Conservation (phyloP, 2,797 vertebrate genomes). For the Psittacula echo region DNA sequence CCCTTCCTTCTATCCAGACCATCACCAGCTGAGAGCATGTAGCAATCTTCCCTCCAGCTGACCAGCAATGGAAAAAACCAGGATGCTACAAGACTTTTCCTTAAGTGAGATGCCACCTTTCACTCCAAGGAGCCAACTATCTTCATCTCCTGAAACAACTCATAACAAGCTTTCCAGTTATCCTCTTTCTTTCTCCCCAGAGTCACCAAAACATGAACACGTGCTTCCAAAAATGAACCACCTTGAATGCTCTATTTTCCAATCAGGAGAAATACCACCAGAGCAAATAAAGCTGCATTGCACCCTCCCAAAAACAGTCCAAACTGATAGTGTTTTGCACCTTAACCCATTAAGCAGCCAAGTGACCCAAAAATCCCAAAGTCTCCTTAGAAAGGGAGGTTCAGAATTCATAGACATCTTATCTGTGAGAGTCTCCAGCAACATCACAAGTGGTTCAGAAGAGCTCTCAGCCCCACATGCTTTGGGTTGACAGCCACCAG, state of each 20-base stretch:
- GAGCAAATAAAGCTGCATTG: neutral
- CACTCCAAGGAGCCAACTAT: neutral
- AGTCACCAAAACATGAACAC: neutral
- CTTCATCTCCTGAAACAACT: neutral
- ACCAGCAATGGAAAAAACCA: neutral
- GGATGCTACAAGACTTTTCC: neutral
- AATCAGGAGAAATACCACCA: neutral
- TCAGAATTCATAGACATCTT: neutral
- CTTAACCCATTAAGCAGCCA: neutral
- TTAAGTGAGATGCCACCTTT: neutral
- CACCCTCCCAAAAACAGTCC: neutral
- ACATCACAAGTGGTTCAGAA: neutral
- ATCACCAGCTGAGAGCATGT: neutral
- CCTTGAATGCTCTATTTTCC: accelerated
- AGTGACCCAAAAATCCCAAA: neutral
- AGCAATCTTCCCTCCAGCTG: neutral
- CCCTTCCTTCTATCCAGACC: neutral
- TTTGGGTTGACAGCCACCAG: neutral
- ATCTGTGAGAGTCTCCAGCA: neutral
- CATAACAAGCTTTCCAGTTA: neutral
- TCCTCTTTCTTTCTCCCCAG: neutral
- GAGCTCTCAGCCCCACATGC: neutral
- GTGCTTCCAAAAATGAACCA: neutral
- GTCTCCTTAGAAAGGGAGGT: neutral
- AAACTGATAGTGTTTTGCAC: neutral